These are phyloP conservation scores for Tachystola acroxantha DNA, from an alignment of 2,888 invertebrate genomes.

Conservation along the genomic window DNA sequence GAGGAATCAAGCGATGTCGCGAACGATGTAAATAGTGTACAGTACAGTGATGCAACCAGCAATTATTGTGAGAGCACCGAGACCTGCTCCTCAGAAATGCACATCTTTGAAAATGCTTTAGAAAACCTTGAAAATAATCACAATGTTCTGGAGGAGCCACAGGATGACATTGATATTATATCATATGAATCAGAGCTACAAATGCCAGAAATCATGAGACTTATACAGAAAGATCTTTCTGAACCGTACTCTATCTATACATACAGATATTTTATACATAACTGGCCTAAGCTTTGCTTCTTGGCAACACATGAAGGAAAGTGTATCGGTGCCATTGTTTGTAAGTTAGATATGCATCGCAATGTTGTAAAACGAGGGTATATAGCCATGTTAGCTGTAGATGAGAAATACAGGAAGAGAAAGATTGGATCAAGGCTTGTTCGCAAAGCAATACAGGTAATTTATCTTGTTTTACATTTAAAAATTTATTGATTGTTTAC, in stretches of 20 bases:
- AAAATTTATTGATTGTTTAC: too few species aligned
- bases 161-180: constrained; percentile 60
- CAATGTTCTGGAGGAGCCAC: constrained; percentile 34
- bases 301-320: constrained; percentile 92
- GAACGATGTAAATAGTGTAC: constrained; percentile 63
- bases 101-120: constrained; percentile 36
- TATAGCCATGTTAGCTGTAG: constrained; percentile 99
- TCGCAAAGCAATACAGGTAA: constrained; percentile 85
- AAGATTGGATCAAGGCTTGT: constrained; percentile 94
- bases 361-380: constrained; percentile 96
- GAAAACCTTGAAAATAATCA: constrained; percentile 37
- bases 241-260: constrained; percentile 99
- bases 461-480: neutral
- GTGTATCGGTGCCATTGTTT: constrained; percentile 98
- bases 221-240: constrained; percentile 98
- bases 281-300: constrained; percentile 99
- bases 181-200: constrained; percentile 96
- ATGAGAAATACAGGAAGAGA: constrained; percentile 94
- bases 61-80: constrained; percentile 27
- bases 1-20: constrained; percentile 32
- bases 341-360: constrained; percentile 96
- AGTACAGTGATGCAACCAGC: constrained; percentile 45
- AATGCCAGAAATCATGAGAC: constrained; percentile 99
- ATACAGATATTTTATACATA: constrained; percentile 99
- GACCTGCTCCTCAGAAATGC: constrained; percentile 21